Percentiles rank a stretch among this genome's conserved stretches.
Evolutionary conservation across 1,140 invertebrate species (phyloP).

Genomic region (Diorhabda sublineata): DNA sequence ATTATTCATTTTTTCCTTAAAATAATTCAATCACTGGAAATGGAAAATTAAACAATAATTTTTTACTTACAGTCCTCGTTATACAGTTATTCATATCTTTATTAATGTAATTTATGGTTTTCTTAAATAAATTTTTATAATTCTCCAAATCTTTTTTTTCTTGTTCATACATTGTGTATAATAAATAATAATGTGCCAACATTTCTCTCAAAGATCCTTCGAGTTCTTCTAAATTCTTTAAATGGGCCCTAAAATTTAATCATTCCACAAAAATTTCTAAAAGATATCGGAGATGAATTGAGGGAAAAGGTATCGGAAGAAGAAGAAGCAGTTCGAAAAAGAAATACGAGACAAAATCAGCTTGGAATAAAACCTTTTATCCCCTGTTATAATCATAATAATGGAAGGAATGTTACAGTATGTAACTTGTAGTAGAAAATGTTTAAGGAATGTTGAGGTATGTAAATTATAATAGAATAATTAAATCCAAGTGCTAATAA

Average conservation of each 20-base stretch:
- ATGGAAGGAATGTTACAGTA: no score
- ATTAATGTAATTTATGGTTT: constrained; percentile 24
- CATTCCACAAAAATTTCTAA: no score
- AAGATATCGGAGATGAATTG: no score
- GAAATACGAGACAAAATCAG: no score
- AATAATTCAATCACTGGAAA: no score
- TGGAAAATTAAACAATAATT: neutral
- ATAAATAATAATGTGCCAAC: constrained; percentile 20
- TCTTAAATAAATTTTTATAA: constrained; percentile 23
- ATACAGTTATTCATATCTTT: constrained; percentile 25
- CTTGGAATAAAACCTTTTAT: no score
- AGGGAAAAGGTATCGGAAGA: no score
- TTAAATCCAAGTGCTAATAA: no score
- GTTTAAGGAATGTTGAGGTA: no score
- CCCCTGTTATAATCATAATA: neutral
- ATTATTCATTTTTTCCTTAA: constrained; percentile 23
- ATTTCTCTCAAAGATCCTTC: constrained; percentile 14
- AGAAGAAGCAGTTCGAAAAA: no score
- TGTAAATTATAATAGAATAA: no score
- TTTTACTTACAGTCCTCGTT: constrained; percentile 27
- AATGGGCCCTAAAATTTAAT: neutral
- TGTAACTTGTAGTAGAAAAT: no score
- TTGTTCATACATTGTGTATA: constrained; percentile 19
- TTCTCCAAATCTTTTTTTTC: constrained; percentile 25
- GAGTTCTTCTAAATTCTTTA: neutral